A percentile compares a stretch with the other conserved stretches of the same genome.
Evolutionary conservation across 2,797 vertebrate genomes (phyloP).

Genomic region (Cryptoprocta ferox): DNA sequence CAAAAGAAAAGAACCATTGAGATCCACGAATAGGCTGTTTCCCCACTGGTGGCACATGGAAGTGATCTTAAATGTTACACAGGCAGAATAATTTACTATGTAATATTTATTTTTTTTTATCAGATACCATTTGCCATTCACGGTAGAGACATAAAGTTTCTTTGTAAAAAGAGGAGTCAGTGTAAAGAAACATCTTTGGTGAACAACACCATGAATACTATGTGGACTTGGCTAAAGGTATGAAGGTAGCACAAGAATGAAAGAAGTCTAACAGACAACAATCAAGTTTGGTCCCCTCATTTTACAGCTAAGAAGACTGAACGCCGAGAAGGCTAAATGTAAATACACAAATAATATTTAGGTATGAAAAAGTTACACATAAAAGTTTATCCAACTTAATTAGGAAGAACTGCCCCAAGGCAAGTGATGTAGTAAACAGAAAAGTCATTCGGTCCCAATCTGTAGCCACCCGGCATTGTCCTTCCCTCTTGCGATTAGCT

Average conservation of each 20-base stretch:
- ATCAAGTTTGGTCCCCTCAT: not conserved
- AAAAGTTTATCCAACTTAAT: not conserved
- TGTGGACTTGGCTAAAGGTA: not conserved
- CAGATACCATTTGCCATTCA: not conserved
- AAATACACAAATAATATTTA: not conserved
- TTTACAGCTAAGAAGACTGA: not conserved
- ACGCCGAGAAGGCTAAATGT: not conserved
- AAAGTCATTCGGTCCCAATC: not conserved
- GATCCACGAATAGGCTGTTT: not conserved
- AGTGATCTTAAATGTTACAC: not conserved
- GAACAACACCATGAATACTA: not conserved
- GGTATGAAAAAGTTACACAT: not conserved
- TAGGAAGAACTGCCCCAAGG: not conserved
- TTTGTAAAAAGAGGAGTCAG: not conserved
- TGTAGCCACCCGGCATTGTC: not conserved
- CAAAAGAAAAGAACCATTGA: not conserved
- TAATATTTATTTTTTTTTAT: not conserved
- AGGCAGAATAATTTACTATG: not conserved
- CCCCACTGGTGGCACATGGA: not conserved
- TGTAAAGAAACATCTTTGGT: constrained; percentile 1
- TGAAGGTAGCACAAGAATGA: not conserved
- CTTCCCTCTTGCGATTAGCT: not conserved
- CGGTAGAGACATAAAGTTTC: not conserved
- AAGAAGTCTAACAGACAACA: not conserved
- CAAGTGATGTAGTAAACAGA: not conserved